phyloP scores from a whole-genome alignment of 2,113 vertebrate species.

The Rhinogobius similis region DNA sequence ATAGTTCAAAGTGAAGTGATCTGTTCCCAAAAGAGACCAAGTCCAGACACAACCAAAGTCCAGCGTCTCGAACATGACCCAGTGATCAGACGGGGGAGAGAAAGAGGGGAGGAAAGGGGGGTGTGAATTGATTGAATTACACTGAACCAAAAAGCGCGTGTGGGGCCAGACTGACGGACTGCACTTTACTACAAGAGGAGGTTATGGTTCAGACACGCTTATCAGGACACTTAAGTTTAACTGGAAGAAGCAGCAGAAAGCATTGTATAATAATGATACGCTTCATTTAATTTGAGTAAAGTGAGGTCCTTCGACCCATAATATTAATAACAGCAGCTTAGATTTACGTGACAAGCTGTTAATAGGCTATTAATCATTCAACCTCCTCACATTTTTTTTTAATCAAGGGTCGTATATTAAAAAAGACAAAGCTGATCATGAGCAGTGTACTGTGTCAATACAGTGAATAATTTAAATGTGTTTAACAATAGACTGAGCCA shows the following conservation, averaged over 20 bases:
- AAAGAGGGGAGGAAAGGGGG: conserved; percentile 50
- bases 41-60: conserved; percentile 61
- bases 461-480: no score
- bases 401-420: no score
- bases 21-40: conserved; percentile 48
- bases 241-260: background rate
- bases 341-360: background rate
- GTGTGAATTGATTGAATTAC: conserved; percentile 76
- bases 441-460: no score
- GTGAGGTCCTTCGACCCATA: background rate
- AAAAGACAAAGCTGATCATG: no score
- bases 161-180: conserved; percentile 45
- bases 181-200: conserved; percentile 19
- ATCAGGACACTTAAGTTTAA: background rate
- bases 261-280: background rate
- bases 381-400: background rate
- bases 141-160: conserved; percentile 55
- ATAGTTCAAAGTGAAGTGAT: conserved; percentile 26
- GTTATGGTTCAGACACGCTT: background rate
- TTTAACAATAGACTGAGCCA: no score
- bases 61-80: conserved; percentile 67
- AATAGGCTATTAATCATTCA: background rate
- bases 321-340: background rate
- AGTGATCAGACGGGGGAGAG: conserved; percentile 65
- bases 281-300: background rate